Evolutionary conservation across 2,113 vertebrate genomes (phyloP).

Genomic region (Sapayoa aenigma): DNA sequence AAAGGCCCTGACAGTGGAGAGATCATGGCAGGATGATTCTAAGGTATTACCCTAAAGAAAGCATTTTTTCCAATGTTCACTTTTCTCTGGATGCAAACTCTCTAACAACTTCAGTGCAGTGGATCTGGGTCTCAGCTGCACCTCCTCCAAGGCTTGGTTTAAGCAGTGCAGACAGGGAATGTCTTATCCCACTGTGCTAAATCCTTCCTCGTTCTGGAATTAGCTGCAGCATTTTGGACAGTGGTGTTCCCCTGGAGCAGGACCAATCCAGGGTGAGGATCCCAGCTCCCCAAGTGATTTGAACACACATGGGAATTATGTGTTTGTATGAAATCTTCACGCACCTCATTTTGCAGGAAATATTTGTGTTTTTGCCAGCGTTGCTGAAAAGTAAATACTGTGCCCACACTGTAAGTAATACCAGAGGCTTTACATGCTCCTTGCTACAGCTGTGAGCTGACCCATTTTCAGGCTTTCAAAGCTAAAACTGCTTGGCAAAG

Average conservation of each 20-base stretch:
- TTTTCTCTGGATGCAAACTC: neutral
- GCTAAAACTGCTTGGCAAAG: neutral
- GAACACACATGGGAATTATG: fast-evolving
- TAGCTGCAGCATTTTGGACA: neutral
- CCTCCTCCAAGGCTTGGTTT: neutral
- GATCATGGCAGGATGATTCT: neutral
- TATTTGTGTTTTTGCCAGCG: neutral
- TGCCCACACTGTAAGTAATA: neutral
- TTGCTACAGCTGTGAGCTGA: slow-evolving; percentile 1
- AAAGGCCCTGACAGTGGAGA: neutral
- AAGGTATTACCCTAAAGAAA: neutral
- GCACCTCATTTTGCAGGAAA: neutral
- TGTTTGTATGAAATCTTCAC: neutral
- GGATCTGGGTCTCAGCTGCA: neutral
- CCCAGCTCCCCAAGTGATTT: neutral
- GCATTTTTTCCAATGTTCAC: neutral
- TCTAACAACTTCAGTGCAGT: neutral
- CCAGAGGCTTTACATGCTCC: neutral
- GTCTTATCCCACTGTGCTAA: neutral
- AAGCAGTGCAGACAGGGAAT: neutral
- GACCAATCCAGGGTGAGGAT: neutral
- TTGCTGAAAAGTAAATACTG: neutral
- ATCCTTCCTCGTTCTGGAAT: neutral
- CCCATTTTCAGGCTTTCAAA: slow-evolving; percentile 15
- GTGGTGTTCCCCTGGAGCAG: neutral